Percentiles rank a stretch among this genome's conserved stretches.
These are phyloP conservation scores for Fragum sueziense DNA, from an alignment of 2,888 invertebrate genomes.

Conservation along the genomic window DNA sequence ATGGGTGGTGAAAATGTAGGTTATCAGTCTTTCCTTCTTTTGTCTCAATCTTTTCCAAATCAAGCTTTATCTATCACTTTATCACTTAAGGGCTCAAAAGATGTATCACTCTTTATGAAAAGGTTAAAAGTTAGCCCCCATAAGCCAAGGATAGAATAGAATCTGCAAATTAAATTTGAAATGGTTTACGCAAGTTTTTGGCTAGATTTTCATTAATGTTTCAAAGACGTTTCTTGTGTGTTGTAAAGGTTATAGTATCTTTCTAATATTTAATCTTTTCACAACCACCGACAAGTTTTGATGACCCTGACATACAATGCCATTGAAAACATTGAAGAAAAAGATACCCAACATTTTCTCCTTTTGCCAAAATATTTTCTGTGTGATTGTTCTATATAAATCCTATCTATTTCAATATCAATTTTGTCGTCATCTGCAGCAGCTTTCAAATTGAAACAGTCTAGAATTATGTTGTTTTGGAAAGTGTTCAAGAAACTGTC, in stretches of 20 bases:
- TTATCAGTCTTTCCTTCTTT: not conserved
- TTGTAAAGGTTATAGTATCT: not conserved
- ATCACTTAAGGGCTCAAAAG: not conserved
- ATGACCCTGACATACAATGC: not conserved
- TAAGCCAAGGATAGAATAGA: not conserved
- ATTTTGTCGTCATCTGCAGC: no score
- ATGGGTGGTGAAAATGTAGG: not conserved
- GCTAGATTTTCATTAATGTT: not conserved
- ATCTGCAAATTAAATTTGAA: not conserved
- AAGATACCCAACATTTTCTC: no score
- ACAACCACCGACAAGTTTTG: not conserved
- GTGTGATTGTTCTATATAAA: no score
- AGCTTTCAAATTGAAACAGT: no score
- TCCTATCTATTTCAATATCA: no score
- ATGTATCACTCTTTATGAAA: not conserved
- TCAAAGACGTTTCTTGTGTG: not conserved
- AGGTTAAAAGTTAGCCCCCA: not conserved
- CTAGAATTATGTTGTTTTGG: no score
- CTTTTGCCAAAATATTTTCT: no score
- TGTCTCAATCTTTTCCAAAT: not conserved
- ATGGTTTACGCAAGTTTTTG: not conserved
- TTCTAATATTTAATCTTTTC: not conserved
- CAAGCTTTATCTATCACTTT: not conserved
- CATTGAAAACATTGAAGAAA: not conserved
- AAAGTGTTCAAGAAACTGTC: no score